phyloP scores from a whole-genome alignment of 2,113 vertebrate genomes.

The Zosterops borbonicus region DNA sequence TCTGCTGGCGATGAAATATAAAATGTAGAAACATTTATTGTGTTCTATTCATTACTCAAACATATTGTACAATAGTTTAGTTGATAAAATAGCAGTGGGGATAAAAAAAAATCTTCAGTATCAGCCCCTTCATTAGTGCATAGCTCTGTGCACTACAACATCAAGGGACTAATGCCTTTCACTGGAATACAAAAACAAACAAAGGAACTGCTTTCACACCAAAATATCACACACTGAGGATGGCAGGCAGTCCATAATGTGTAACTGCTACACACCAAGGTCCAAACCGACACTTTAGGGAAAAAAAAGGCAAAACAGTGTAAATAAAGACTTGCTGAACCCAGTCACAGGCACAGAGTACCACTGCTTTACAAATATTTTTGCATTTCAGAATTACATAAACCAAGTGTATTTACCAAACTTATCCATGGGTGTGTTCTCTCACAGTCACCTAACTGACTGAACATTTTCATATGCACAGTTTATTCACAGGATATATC shows the following conservation, averaged over 20 bases:
- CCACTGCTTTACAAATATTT: accelerated
- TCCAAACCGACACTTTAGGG: background rate
- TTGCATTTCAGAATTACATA: background rate
- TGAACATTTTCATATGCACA: background rate
- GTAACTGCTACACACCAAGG: background rate
- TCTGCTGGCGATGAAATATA: background rate
- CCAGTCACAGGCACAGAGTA: background rate
- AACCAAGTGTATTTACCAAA: background rate
- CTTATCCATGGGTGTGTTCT: accelerated
- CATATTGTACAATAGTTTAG: background rate
- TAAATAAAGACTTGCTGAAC: background rate
- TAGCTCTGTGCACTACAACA: accelerated
- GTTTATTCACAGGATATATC: background rate
- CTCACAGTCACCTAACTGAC: background rate
- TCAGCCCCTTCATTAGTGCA: background rate
- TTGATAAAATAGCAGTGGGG: background rate
- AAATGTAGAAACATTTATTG: background rate
- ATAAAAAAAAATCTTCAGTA: background rate
- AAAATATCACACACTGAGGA: background rate
- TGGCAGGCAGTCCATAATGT: background rate
- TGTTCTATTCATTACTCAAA: background rate
- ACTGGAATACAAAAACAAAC: background rate
- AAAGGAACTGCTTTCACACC: background rate
- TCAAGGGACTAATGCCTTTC: background rate
- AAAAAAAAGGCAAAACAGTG: too few species aligned